phyloP scores from a whole-genome alignment of 2,797 vertebrate genomes.

The Rhinatrema bivittatum region DNA sequence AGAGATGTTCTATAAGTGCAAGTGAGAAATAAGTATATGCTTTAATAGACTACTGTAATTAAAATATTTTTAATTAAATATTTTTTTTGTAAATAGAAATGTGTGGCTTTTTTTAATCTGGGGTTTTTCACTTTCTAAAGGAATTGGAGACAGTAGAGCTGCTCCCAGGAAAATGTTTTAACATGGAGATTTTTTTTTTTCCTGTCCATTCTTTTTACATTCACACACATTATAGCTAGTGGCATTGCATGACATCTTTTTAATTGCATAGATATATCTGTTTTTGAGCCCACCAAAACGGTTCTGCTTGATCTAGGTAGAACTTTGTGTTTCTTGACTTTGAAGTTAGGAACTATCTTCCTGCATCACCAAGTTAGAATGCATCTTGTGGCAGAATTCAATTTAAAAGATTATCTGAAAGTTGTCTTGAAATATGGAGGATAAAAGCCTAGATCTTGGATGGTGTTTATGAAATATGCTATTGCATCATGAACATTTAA shows the following conservation, averaged over 20 bases:
- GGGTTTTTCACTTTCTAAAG: slow-evolving; percentile 49
- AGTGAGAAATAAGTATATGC: slow-evolving; percentile 94
- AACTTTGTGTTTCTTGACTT: too few relatives aligned
- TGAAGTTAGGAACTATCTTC: too few relatives aligned
- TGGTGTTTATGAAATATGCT: slow-evolving; percentile 30
- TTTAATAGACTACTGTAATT: slow-evolving; percentile 99
- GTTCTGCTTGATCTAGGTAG: slow-evolving; percentile 48
- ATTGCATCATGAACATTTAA: slow-evolving; percentile 43
- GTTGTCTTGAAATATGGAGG: slow-evolving; percentile 17
- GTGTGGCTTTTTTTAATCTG: slow-evolving; percentile 69
- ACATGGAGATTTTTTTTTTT: slow-evolving; percentile 32
- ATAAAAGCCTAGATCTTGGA: slow-evolving; percentile 37
- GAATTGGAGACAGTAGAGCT: slow-evolving; percentile 41
- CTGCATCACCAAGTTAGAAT: too few relatives aligned
- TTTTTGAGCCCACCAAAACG: slow-evolving; percentile 49
- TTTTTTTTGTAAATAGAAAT: slow-evolving; percentile 88
- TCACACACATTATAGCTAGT: slow-evolving; percentile 39
- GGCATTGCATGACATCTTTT: slow-evolving; percentile 64
- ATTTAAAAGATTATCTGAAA: too few relatives aligned
- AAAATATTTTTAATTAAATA: slow-evolving; percentile 99
- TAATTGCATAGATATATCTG: slow-evolving; percentile 59
- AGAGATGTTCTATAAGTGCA: slow-evolving; percentile 97
- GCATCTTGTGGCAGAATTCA: too few relatives aligned
- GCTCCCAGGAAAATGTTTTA: slow-evolving; percentile 38
- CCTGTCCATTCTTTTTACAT: slow-evolving; percentile 32